These are phyloP conservation scores for Icerya purchasi DNA, from an alignment of 2,888 invertebrate genomes.

Conservation along the genomic window DNA sequence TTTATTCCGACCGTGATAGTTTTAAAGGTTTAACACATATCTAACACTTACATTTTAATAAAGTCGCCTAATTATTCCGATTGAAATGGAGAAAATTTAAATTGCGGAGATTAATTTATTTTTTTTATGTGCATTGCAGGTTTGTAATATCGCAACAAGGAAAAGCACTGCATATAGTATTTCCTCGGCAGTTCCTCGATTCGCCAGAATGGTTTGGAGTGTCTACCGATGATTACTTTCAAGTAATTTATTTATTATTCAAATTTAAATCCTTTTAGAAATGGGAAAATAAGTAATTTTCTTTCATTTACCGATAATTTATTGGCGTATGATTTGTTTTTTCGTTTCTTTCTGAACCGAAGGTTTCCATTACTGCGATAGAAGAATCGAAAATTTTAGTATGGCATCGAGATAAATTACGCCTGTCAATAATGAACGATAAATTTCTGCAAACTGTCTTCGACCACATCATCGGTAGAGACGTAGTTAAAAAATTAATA, in stretches of 20 bases:
- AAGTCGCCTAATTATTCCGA: too few relatives aligned
- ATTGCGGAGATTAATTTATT: too few relatives aligned
- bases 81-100: too few relatives aligned
- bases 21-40: too few relatives aligned
- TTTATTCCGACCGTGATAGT: too few relatives aligned
- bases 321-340: background rate
- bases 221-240: slow-evolving; percentile 65
- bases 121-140: too few relatives aligned
- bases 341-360: too few relatives aligned
- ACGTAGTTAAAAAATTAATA: slow-evolving; percentile 69
- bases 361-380: slow-evolving; percentile 72
- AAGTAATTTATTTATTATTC: slow-evolving; percentile 39
- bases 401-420: slow-evolving; percentile 69
- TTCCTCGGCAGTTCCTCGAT: slow-evolving; percentile 69
- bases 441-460: slow-evolving; percentile 65
- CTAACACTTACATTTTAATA: too few relatives aligned
- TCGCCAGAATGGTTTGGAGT: slow-evolving; percentile 79
- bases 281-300: background rate
- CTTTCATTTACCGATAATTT: background rate
- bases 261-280: too few relatives aligned
- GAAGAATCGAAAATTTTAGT: slow-evolving; percentile 62
- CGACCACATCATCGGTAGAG: slow-evolving; percentile 63
- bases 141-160: slow-evolving; percentile 67
- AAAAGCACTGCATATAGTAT: slow-evolving; percentile 61
- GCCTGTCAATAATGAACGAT: slow-evolving; percentile 60